phyloP scores from a whole-genome alignment of 2,113 vertebrate species.

The Larimichthys polyactis region DNA sequence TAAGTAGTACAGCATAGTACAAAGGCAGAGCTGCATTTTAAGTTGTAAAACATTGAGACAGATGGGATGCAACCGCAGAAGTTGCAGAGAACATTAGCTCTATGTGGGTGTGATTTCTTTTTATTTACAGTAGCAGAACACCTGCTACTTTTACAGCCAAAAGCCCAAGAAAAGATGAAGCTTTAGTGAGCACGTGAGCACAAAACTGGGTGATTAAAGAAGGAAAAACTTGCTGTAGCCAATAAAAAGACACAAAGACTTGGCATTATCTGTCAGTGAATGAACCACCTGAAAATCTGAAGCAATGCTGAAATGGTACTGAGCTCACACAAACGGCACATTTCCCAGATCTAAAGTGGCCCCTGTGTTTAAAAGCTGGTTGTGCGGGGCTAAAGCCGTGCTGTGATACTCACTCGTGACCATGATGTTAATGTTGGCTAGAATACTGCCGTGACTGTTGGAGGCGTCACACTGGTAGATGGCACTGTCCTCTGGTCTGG shows the following conservation, averaged over 20 bases:
- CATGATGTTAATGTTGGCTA: conserved; percentile 90
- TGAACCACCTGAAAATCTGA: neutral
- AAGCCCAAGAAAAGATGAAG: neutral
- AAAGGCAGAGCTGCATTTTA: neutral
- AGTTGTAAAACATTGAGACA: neutral
- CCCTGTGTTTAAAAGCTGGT: neutral
- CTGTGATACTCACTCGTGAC: conserved; percentile 88
- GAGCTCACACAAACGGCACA: neutral
- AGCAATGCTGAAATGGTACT: neutral
- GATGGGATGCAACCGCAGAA: neutral
- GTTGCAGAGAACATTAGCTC: neutral
- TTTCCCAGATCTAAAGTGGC: neutral
- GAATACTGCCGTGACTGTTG: conserved; percentile 90
- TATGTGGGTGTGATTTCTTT: conserved; percentile 4
- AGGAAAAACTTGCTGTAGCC: neutral
- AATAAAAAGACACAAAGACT: neutral
- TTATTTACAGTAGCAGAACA: neutral
- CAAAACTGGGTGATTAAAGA: neutral
- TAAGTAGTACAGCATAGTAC: neutral
- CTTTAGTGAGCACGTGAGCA: neutral
- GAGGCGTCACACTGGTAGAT: conserved; percentile 94
- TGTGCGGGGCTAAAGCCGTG: neutral
- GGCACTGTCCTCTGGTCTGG: conserved; percentile 86
- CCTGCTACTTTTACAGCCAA: neutral
- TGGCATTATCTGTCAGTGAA: neutral